Base-by-base conservation (phyloP, 2,113 vertebrate species). In the Geococcyx californianus region DNA sequence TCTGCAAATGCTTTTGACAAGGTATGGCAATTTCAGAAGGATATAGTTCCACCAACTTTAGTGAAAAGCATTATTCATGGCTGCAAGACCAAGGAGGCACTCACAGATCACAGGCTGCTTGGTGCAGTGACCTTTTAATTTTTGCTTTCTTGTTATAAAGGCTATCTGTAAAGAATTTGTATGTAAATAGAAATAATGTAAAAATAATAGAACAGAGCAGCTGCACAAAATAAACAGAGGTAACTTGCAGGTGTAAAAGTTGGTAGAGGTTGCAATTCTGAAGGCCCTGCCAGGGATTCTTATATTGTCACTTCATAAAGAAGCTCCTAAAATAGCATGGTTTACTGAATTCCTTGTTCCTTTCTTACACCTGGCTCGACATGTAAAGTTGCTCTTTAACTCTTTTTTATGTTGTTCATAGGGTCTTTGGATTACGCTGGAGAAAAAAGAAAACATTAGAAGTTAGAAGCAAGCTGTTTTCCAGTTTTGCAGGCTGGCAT, bases 1-100 rank as follows among this genome's bases (percentile, higher is more conserved):
- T 85, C 82, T 70, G 72, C 31, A 86, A 91, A 92, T 10, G 56
- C 52, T 91, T 94, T 78, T 91, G 91, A 90, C 17, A 70, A 66
- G 62, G 49, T 33, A 66, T 6, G 51, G 74, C 49, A 67, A 78
- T 88, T 93, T 25, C 81, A 67, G 56, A 87, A 88, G 75, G 59
- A 74, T 77, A 62, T 2, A 59, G 60, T 67, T 47, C 33, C 42
- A 77, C 55, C 3, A 20, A 47, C 56, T 83, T 70, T 6, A 83
- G 36, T n/a, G 56, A 77, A 84, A 88, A 95, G n/a, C 59, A 62
- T 40, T 69, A 24, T 51, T 91, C 87, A 19, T 49, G 55, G 49
- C 63, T 91, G 62, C 51, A 54, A 42, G 33, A 58, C 36, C n/a
- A 76, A 40, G 67, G 36, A 59, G 47, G 20, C 18, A 36, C 56